phyloP scores from a whole-genome alignment of 2,113 vertebrate species.

The Excalfactoria chinensis region DNA sequence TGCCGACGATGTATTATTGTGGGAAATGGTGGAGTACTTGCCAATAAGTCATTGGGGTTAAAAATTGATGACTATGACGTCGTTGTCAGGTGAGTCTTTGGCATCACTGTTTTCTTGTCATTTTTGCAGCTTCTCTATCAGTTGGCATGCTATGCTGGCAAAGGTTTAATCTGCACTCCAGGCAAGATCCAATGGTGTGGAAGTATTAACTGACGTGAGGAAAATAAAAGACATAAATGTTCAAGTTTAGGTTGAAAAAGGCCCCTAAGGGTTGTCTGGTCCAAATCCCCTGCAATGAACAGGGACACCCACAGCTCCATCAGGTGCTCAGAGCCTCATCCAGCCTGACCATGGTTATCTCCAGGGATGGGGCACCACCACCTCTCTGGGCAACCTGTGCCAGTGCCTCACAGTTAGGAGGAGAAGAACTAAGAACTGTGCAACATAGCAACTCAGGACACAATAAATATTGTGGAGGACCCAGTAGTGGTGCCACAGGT shows the following conservation, averaged over 20 bases:
- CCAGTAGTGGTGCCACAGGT: background rate
- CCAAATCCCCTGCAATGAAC: too few species aligned
- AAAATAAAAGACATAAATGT: background rate
- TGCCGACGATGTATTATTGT: constrained; percentile 96
- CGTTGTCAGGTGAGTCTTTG: constrained; percentile 89
- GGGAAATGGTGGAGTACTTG: constrained; percentile 95
- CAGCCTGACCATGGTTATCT: too few species aligned
- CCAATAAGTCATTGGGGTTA: constrained; percentile 94
- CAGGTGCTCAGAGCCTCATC: too few species aligned
- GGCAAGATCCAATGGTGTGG: background rate
- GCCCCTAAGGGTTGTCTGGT: too few species aligned
- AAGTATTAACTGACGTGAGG: background rate
- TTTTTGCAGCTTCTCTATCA: background rate
- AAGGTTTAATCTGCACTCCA: background rate
- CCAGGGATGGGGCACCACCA: too few species aligned
- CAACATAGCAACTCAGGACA: background rate
- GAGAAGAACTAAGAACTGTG: background rate
- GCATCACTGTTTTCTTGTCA: background rate
- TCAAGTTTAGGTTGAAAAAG: background rate
- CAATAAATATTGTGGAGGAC: background rate
- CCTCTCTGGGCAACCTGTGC: too few species aligned
- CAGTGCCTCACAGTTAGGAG: background rate
- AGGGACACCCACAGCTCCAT: too few species aligned
- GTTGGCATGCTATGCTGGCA: background rate
- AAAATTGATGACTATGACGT: constrained; percentile 95